These are phyloP conservation scores for Plecotus auritus DNA, from an alignment of 2,113 vertebrate genomes.

Conservation along the genomic window DNA sequence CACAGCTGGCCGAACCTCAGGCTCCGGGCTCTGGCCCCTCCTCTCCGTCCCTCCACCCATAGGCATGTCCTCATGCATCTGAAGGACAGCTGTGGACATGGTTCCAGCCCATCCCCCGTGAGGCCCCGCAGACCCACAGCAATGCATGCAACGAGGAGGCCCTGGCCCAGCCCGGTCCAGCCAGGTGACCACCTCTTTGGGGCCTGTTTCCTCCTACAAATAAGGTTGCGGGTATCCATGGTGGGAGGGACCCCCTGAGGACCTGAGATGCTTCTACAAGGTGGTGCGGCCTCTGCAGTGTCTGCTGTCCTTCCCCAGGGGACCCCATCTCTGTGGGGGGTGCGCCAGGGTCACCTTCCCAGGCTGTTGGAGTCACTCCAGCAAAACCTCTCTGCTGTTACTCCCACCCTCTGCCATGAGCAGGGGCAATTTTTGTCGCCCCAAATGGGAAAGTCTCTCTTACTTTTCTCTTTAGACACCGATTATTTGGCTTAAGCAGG, in stretches of 20 bases:
- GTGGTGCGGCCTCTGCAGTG: rapidly evolving
- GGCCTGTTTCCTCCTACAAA: not conserved
- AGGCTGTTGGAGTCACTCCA: not conserved
- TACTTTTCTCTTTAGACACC: conserved; percentile 66
- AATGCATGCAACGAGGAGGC: rapidly evolving
- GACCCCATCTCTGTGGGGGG: not conserved
- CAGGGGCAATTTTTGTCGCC: conserved; percentile 64
- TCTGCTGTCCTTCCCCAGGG: not conserved
- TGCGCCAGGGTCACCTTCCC: not conserved
- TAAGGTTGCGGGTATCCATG: rapidly evolving
- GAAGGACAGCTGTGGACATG: rapidly evolving
- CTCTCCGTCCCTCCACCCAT: rapidly evolving
- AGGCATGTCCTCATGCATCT: rapidly evolving
- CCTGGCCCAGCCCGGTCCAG: rapidly evolving
- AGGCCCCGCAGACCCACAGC: too few relatives aligned
- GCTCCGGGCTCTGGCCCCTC: rapidly evolving
- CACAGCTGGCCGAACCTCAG: rapidly evolving
- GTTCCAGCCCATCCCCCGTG: too few relatives aligned
- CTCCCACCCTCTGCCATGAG: conserved; percentile 48
- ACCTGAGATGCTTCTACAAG: not conserved
- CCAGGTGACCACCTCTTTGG: rapidly evolving
- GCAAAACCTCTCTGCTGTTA: not conserved
- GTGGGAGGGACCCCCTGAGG: too few relatives aligned
- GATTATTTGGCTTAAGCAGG: conserved; percentile 62
- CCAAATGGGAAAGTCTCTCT: conserved; percentile 72